A percentile compares a stretch with the other conserved stretches of the same genome.
Evolutionary conservation across 2,888 invertebrate species (phyloP).

Genomic region (Campoletis raptor): DNA sequence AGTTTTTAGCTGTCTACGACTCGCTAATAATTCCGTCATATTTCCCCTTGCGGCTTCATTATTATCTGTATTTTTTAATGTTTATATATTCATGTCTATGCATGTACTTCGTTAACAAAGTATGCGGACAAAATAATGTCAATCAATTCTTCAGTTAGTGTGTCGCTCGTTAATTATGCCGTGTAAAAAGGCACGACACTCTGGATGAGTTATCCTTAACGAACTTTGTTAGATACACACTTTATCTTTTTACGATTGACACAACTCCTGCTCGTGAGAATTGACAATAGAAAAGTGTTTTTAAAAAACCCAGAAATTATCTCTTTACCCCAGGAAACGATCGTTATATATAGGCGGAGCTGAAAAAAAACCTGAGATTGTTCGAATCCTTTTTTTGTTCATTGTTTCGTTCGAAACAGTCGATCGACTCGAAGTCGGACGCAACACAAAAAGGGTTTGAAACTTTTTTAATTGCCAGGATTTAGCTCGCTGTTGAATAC

Average conservation of each 20-base stretch:
- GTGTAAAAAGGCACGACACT: not conserved
- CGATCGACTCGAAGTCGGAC: not conserved
- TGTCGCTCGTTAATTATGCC: conserved; percentile 31
- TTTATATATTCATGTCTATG: not conserved
- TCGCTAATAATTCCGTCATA: not conserved
- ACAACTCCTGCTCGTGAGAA: not conserved
- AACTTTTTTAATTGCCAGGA: not conserved
- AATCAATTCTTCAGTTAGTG: conserved; percentile 34
- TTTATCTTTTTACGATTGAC: conserved; percentile 17
- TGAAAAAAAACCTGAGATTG: not conserved
- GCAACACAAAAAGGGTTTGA: not conserved
- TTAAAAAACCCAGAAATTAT: not conserved
- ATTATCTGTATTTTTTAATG: not conserved
- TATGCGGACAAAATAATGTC: conserved; percentile 37
- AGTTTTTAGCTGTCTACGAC: conserved; percentile 10
- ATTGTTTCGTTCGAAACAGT: not conserved
- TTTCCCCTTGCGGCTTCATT: not conserved
- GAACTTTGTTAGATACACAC: conserved; percentile 10
- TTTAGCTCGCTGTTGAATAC: not conserved
- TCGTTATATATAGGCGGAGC: not conserved
- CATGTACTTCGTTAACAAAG: not conserved
- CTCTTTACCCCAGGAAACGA: not conserved
- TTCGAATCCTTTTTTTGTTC: not conserved
- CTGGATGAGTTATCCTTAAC: not conserved
- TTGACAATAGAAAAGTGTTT: not conserved